Evolutionary conservation across 2,888 invertebrate genomes (phyloP).

Genomic region (Eucriotettix oculatus): DNA sequence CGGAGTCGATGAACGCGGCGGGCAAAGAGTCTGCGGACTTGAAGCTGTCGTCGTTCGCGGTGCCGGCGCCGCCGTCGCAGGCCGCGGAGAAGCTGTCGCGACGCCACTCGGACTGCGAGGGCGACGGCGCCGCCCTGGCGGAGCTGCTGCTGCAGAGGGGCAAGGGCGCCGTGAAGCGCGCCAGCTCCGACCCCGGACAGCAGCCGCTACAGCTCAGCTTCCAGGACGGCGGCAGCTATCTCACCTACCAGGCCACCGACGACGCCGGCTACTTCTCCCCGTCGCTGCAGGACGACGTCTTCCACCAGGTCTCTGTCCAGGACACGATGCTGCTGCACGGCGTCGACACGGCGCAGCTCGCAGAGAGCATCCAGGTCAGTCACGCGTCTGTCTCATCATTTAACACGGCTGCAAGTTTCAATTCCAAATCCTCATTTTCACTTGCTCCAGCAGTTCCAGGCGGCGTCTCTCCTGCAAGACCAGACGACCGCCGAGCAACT

Average conservation of each 20-base stretch:
- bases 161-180: slow-evolving; percentile 46
- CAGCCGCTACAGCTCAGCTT: slow-evolving; percentile 36
- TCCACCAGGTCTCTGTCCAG: slow-evolving; percentile 43
- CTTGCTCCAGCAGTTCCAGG: slow-evolving; percentile 22
- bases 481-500: slow-evolving; percentile 30
- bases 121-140: slow-evolving; percentile 14
- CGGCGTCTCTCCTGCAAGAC: slow-evolving; percentile 27
- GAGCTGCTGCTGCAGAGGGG: neutral
- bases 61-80: neutral
- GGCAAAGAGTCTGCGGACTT: neutral
- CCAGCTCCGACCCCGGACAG: slow-evolving; percentile 51
- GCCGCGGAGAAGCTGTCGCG: slow-evolving; percentile 22
- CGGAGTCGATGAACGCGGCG: neutral
- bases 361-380: slow-evolving; percentile 27
- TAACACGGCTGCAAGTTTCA: too few species aligned
- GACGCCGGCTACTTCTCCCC: slow-evolving; percentile 32
- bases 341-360: slow-evolving; percentile 32
- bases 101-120: slow-evolving; percentile 39
- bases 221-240: slow-evolving; percentile 21
- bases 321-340: slow-evolving; percentile 51
- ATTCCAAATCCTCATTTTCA: neutral
- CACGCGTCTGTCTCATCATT: too few species aligned
- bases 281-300: slow-evolving; percentile 51
- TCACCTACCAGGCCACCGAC: slow-evolving; percentile 40
- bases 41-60: neutral